Base-by-base conservation (phyloP, 2,888 invertebrate species). In the Operophtera brumata region DNA sequence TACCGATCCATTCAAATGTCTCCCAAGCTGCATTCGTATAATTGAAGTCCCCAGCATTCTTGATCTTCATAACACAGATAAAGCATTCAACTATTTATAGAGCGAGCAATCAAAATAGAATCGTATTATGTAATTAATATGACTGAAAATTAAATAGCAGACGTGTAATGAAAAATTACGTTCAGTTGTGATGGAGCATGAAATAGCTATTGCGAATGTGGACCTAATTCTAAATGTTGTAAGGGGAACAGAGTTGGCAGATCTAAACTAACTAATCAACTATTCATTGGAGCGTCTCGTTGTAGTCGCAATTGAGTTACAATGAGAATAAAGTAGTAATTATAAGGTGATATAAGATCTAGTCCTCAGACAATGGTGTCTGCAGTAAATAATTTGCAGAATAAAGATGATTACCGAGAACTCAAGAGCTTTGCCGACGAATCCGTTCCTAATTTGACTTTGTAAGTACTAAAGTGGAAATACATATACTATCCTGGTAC, bases 1-100 rank as follows among this genome's bases (percentile, higher is more conserved):
- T 73, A 70, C 66, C 63, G 70, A 52, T 55, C 76, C 75, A 82
- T 83, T 80, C 80, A 84, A 77, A 80, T 78, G 79, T 82, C 80
- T 69, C 65, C 69, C 66, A 69, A 69, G 73, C 70, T 70, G 70
- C 69, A 67, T 71, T 73, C 72, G 69, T 71, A 73, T 75, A 71
- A 78, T 75, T 71, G 70, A 71, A 72, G 66, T 62, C 59, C 47
- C 54, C 48, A 52, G 61, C 67, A 66, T 68, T 66, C 73, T 69
- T 71, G 69, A 68, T 73, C 65, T 67, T 75, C 65, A 66, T 69
- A 74, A 71, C 66, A 67, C 65, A 70, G 67, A 69, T 64, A 66
- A 60, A 61, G 54, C 59, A 54, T 37, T 10, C 61, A 61, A 64
- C 63, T 78, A 75, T 74, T 67, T 74, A 70, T 69, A 73, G 69